Conservation (phyloP, 2,888 invertebrate species). For the Coleophora deauratella region DNA sequence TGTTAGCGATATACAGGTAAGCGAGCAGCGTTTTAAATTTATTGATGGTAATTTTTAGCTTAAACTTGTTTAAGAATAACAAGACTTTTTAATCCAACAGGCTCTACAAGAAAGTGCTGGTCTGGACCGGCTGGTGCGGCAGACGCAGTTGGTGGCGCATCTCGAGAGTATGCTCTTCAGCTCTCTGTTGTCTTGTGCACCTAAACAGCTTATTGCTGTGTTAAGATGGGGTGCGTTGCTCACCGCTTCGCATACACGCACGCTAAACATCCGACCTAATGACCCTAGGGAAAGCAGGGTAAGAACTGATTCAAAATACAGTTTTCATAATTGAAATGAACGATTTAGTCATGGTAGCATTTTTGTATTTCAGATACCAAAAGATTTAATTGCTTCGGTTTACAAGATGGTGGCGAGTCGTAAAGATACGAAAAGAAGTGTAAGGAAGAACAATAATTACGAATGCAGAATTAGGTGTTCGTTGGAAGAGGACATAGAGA, state of each 20-base stretch:
- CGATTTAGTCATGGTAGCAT: too few relatives aligned
- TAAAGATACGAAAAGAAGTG: constrained; percentile 72
- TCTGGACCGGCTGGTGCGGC: constrained; percentile 84
- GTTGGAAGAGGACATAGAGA: constrained; percentile 40
- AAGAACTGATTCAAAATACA: constrained; percentile 12
- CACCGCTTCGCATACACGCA: constrained; percentile 82
- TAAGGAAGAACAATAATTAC: constrained; percentile 64
- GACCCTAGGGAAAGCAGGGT: constrained; percentile 85
- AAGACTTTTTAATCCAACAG: constrained; percentile 32
- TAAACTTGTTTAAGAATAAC: background rate
- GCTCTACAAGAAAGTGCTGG: constrained; percentile 87
- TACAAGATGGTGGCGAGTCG: constrained; percentile 83
- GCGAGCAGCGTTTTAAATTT: too few relatives aligned
- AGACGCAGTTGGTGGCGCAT: constrained; percentile 87
- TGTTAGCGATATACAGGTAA: constrained; percentile 87
- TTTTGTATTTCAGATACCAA: constrained; percentile 72
- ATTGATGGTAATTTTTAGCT: background rate
- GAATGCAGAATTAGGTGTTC: constrained; percentile 49
- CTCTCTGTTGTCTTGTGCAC: constrained; percentile 78
- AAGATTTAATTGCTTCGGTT: constrained; percentile 81
- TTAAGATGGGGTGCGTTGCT: constrained; percentile 82
- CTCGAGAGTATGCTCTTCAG: constrained; percentile 89
- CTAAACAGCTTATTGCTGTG: constrained; percentile 76
- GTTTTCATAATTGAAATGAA: background rate
- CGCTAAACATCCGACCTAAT: constrained; percentile 85